Base-by-base conservation (phyloP, 1,140 invertebrate species). In the Lepidotrigona ventralis region DNA sequence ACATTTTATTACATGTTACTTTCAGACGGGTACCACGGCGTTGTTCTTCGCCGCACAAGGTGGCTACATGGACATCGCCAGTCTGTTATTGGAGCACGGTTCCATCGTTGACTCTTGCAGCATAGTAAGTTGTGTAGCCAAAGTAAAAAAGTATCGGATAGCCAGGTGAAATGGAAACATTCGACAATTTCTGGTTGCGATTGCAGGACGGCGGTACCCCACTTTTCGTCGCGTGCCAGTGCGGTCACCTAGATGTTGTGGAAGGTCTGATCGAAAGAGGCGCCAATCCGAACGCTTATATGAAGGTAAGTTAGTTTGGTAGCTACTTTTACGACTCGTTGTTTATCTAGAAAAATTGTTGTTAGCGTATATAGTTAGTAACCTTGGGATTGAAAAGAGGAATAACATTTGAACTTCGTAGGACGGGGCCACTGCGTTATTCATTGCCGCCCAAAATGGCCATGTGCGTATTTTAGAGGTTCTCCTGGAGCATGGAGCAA, bases 21-120 rank as follows among this genome's bases (percentile, higher is more conserved):
- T 94, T 79, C 92, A 98, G 98, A 98, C 98, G 70, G 98, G 98
- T 86, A 98, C 98, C 54, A 98, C 97, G 79, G 96, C 98, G 8
- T 93, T 99, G 85, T 99, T 99, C 94, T 98, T 99, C 93, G 98
- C 98, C 70, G 96, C 98, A 15, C 98, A 99, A 94, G 97, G 97
- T 84, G 98, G 98, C 8, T 98, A 96, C 93, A 93, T 97, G 81
- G 97, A 99, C 90, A 96, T 98, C 60, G 97, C 97, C 11, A 93
- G 95, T 71, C 93, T 97, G 77, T 94, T 99, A 83, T 93, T 99
- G 63, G 96, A 98, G 80, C 95, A 96, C 89, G 97, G 96, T 14
- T 97, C 97, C 3, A 94, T 95, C 78, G 96, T 98, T 51, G 97
- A 98, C 93, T 96, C 96, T 5, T 95, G 96, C 4, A 98, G 97